Base-by-base conservation (phyloP, 2,888 invertebrate species). In the Xestia rhomboidea region DNA sequence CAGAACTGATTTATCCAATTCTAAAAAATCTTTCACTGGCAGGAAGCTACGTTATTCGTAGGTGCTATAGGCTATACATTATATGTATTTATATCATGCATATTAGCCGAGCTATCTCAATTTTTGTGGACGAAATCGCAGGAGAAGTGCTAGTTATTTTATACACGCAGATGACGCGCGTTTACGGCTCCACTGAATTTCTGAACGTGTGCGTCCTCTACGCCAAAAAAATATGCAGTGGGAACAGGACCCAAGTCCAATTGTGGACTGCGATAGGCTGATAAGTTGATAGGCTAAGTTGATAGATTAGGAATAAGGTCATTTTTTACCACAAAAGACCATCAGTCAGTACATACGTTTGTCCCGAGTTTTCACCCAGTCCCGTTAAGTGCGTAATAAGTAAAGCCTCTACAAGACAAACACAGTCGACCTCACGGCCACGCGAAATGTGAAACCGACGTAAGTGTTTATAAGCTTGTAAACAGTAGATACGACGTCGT, bases 371-470 rank as follows among this genome's bases (percentile, higher is more conserved):
- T 74, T 54, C 76, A 76, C 66, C 24, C 1, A 57, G 54, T 2
- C n/a, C 38, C 1, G 27, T 30, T 76, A 57, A 69, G 21, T n/a
- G 34, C 7, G 27, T n/a, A 54, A 13, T 49, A 62, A 77, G 64
- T 51, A 67, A 62, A 63, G 24, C 8, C 15, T 41, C 21, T 15
- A 27, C 68, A 63, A 78, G 71, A 68, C 79, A 67, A 78, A 84
- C 77, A 82, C 41, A 49, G 46, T 51, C 41, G 77, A 74, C 74
- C 79, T 81, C 79, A 82, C 51, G 67, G 71, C 54, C 38, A 69
- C 44, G 82, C 46, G 73, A 85, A 84, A 87, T 85, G 78, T 79
- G 87, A 87, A 87, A 85, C 78, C 73, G 63, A 63, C 78, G 54
- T 60, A 68, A 73, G 82, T 82, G 81, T 84, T 82, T 79, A 81